Evolutionary conservation across 2,888 invertebrate species (phyloP).

Genomic region (Drosophila diplacantha): DNA sequence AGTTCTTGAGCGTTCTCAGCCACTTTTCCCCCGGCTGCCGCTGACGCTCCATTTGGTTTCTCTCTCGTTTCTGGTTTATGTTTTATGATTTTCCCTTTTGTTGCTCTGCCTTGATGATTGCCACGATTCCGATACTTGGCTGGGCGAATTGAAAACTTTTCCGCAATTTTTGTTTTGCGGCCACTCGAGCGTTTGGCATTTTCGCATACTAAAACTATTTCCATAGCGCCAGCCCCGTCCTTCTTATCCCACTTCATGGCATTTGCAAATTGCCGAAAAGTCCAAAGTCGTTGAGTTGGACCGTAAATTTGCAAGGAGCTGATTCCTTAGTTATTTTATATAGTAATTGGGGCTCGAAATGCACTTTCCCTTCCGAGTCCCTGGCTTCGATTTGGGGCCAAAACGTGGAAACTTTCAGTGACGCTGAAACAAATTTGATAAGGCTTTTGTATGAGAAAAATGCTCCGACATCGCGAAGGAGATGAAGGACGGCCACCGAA

Average conservation of each 20-base stretch:
- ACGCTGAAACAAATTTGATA: conserved; percentile 29
- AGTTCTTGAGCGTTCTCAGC: conserved; percentile 46
- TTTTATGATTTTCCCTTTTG: conserved; percentile 50
- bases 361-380: conserved; percentile 20
- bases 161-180: conserved; percentile 48
- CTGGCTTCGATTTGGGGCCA: conserved; percentile 18
- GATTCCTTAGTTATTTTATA: conserved; percentile 23
- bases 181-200: conserved; percentile 38
- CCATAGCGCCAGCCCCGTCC: conserved; percentile 23
- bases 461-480: conserved; percentile 7
- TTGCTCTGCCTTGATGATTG: conserved; percentile 41
- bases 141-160: conserved; percentile 63
- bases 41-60: conserved; percentile 27
- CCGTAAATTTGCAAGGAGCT: conserved; percentile 43
- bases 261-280: conserved; percentile 51
- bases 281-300: conserved; percentile 52
- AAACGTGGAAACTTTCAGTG: conserved; percentile 16
- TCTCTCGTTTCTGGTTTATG: conserved; percentile 45
- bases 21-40: conserved; percentile 8
- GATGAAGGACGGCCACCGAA: conserved; percentile 6
- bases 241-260: conserved; percentile 30
- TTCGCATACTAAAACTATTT: conserved; percentile 52
- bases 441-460: conserved; percentile 20
- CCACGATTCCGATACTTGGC: conserved; percentile 56
- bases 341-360: conserved; percentile 45